phyloP scores from a whole-genome alignment of 2,797 vertebrate species.

The Oreonectes daqikongensis region DNA sequence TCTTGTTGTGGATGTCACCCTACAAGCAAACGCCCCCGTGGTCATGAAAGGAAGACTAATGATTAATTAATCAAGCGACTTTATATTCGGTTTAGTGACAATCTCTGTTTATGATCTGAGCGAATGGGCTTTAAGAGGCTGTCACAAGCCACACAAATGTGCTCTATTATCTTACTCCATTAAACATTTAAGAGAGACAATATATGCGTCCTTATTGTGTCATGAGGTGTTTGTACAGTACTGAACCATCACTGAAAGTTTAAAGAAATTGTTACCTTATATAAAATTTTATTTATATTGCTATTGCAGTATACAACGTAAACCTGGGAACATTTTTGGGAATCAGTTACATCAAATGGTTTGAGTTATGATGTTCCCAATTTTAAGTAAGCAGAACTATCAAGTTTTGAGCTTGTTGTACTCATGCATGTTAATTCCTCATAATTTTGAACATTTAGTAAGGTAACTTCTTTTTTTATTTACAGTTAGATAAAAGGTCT shows the following conservation, averaged over 20 bases:
- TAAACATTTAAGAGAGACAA: constrained; percentile 42
- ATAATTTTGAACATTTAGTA: too few relatives aligned
- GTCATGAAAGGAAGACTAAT: constrained; percentile 52
- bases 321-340: too few relatives aligned
- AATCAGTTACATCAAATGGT: too few relatives aligned
- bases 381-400: too few relatives aligned
- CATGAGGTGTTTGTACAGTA: background rate
- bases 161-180: constrained; percentile 52
- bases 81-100: constrained; percentile 59
- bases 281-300: too few relatives aligned
- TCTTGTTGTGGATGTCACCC: constrained; percentile 51
- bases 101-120: constrained; percentile 54
- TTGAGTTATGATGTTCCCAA: too few relatives aligned
- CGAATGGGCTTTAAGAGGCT: constrained; percentile 43
- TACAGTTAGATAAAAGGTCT: too few relatives aligned
- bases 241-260: constrained; percentile 1
- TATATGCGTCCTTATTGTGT: constrained; percentile 30
- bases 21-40: constrained; percentile 52
- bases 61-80: constrained; percentile 63
- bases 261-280: too few relatives aligned
- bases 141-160: constrained; percentile 47
- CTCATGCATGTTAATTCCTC: too few relatives aligned
- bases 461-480: too few relatives aligned
- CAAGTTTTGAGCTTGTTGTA: too few relatives aligned
- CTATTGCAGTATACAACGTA: too few relatives aligned